Percentiles rank a stretch among this genome's conserved stretches.
Evolutionary conservation across 1,140 invertebrate species (phyloP).

Genomic region (Eulimnadia texana): DNA sequence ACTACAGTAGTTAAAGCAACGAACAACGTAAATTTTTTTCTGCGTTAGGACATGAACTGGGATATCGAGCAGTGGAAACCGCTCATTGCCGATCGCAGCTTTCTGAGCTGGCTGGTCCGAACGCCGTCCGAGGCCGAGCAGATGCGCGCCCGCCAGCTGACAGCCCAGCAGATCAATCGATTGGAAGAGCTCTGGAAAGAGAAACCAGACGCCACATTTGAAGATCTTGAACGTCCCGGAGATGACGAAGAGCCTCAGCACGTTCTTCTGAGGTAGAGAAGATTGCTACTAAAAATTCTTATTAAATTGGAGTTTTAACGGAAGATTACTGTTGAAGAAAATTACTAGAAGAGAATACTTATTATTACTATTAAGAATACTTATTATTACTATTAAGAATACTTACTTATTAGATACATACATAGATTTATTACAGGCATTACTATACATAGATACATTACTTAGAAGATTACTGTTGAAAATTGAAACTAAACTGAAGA

Average conservation of each 20-base stretch:
- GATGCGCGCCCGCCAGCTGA: constrained; percentile 83
- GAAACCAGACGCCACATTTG: constrained; percentile 91
- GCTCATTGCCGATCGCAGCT: constrained; percentile 85
- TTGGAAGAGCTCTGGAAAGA: constrained; percentile 98
- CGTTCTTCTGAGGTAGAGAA: constrained; percentile 55
- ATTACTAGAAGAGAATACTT: no score
- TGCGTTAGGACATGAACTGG: constrained; percentile 28
- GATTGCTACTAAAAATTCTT: no score
- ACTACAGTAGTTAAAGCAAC: no score
- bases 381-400: no score
- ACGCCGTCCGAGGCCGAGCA: constrained; percentile 91
- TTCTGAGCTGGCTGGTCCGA: constrained; percentile 93
- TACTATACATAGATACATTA: no score
- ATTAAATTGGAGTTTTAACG: no score
- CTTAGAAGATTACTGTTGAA: no score
- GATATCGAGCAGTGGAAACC: constrained; percentile 99
- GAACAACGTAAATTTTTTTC: not conserved
- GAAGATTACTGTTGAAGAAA: no score
- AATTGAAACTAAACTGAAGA: no score
- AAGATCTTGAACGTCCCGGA: constrained; percentile 94
- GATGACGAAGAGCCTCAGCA: constrained; percentile 95
- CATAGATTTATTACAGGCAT: no score
- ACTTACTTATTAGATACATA: no score
- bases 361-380: no score
- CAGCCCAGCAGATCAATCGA: constrained; percentile 91